phyloP scores from a whole-genome alignment of 2,113 vertebrate species.

The Amblyornis subalaris region DNA sequence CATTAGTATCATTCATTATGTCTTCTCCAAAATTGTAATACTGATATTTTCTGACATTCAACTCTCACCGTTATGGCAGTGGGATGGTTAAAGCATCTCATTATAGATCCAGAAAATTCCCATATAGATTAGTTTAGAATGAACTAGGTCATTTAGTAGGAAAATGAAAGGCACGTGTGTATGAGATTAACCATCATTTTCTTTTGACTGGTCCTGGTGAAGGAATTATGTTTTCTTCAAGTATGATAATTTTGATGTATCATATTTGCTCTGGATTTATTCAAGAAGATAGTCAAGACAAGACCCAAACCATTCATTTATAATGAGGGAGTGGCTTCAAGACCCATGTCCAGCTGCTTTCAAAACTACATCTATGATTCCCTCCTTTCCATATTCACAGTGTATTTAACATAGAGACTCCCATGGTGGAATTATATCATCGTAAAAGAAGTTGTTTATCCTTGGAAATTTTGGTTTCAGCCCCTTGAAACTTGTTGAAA shows the following conservation, averaged over 20 bases:
- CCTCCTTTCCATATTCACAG: rapidly evolving
- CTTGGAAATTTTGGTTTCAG: neutral
- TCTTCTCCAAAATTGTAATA: neutral
- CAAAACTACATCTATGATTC: neutral
- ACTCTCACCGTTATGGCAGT: rapidly evolving
- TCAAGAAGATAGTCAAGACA: neutral
- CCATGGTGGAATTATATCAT: neutral
- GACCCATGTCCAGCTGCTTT: neutral
- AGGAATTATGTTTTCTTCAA: neutral
- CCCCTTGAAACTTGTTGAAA: neutral
- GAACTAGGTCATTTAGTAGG: neutral
- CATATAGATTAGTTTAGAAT: neutral
- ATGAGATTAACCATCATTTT: neutral
- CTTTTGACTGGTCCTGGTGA: neutral
- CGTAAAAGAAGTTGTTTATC: neutral
- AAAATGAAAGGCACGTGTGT: neutral
- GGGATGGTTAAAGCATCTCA: neutral
- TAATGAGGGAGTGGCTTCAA: neutral
- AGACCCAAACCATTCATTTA: neutral
- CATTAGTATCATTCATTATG: neutral
- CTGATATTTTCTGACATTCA: neutral
- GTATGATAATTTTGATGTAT: neutral
- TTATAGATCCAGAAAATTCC: neutral
- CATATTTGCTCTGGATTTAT: neutral
- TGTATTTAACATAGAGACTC: neutral